These are phyloP conservation scores for Clytia hemisphaerica DNA, from an alignment of 30 jellyfish, hydroid and myxozoan genomes.

Conservation along the genomic window DNA sequence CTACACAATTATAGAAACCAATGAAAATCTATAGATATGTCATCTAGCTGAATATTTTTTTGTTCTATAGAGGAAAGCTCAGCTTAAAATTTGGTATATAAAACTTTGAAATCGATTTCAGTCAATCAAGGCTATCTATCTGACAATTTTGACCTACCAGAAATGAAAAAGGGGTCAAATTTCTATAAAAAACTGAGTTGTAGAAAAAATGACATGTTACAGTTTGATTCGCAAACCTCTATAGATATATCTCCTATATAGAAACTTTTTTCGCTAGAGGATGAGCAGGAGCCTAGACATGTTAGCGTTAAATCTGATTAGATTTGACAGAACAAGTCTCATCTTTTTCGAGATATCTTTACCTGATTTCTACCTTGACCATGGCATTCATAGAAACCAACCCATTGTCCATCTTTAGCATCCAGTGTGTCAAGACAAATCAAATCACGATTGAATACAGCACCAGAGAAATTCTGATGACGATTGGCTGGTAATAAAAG, in stretches of 20 bases:
- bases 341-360: not conserved
- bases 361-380: constrained; percentile 99
- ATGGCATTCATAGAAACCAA: constrained; percentile 77
- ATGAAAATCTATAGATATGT: not conserved
- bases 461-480: constrained; percentile 25
- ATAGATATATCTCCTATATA: too few species aligned
- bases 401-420: constrained; percentile 48
- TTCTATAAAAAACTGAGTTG: too few species aligned
- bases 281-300: too few species aligned
- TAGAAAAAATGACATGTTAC: too few species aligned
- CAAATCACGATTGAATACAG: constrained; percentile 30
- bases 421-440: constrained; percentile 87
- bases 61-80: not conserved
- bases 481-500: constrained; percentile 19
- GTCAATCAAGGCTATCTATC: too few species aligned
- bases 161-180: too few species aligned
- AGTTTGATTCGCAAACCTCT: too few species aligned
- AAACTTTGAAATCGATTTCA: not conserved
- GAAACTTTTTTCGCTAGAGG: too few species aligned
- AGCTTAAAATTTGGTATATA: not conserved
- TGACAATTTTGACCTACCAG: too few species aligned
- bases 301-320: too few species aligned
- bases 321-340: too few species aligned
- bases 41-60: not conserved
- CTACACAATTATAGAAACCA: not conserved